These are phyloP conservation scores for Samia ricini DNA, from an alignment of 1,140 invertebrate genomes.

Conservation along the genomic window DNA sequence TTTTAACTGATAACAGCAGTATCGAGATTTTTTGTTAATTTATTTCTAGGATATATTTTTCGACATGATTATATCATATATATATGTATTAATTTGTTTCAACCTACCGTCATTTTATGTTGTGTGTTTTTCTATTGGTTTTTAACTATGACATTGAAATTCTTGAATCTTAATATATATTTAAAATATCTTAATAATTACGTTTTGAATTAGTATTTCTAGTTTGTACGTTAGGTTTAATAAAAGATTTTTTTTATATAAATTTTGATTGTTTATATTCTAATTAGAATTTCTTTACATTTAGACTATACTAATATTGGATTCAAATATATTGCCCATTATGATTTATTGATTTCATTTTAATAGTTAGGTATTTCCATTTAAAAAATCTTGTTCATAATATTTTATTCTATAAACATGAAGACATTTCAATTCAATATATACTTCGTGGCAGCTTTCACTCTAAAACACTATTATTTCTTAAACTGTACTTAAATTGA, in stretches of 20 bases:
- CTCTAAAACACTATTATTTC: not conserved
- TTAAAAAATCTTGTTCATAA: too few species aligned
- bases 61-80: too few species aligned
- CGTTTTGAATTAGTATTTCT: not conserved
- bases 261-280: not conserved
- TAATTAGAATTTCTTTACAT: too few species aligned
- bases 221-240: not conserved
- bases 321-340: too few species aligned
- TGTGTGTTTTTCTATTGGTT: not conserved
- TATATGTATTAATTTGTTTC: constrained; percentile 1
- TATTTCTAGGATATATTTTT: not conserved
- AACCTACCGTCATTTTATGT: not conserved
- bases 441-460: constrained; percentile 17
- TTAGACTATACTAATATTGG: too few species aligned
- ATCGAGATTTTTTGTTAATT: not conserved
- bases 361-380: too few species aligned
- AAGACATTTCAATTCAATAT: constrained; percentile 9
- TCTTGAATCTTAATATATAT: too few species aligned
- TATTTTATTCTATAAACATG: not conserved
- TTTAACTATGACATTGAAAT: not conserved
- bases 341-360: too few species aligned
- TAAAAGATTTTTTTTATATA: not conserved
- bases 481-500: constrained; percentile 39
- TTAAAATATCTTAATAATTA: not conserved
- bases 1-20: too few species aligned